Evolutionary conservation across 2,888 invertebrate genomes (phyloP).

Genomic region (Acanthosepion lycidas): DNA sequence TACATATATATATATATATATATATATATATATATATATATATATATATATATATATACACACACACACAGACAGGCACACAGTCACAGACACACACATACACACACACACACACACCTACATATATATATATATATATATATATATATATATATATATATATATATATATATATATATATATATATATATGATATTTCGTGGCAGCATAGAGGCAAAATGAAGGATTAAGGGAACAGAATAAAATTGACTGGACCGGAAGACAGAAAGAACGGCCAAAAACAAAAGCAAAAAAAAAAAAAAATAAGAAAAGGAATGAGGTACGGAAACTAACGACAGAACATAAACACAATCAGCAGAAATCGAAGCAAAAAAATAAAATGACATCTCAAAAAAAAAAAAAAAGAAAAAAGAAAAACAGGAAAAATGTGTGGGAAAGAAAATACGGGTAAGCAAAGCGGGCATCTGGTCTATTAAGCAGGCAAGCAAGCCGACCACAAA

Average conservation of each 20-base stretch:
- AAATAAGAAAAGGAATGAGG: not conserved
- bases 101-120: too few relatives aligned
- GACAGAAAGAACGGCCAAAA: not conserved
- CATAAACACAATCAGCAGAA: not conserved
- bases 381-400: not conserved
- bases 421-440: not conserved
- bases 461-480: conserved; percentile 9
- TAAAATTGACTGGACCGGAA: not conserved
- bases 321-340: not conserved
- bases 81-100: too few relatives aligned
- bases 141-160: too few relatives aligned
- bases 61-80: too few relatives aligned
- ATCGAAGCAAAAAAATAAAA: not conserved
- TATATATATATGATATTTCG: too few relatives aligned
- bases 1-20: too few relatives aligned
- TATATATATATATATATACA: too few relatives aligned
- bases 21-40: too few relatives aligned
- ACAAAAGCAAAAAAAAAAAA: not conserved
- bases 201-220: not conserved
- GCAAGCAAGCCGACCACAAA: conserved; percentile 33
- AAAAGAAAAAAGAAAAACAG: not conserved
- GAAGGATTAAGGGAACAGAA: not conserved
- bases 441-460: not conserved
- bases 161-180: too few relatives aligned
- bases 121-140: too few relatives aligned